Evolutionary conservation across 2,113 vertebrate genomes (phyloP), one percentile per base, ranked within the genome.

Genomic region (Xiphophorus hellerii): DNA sequence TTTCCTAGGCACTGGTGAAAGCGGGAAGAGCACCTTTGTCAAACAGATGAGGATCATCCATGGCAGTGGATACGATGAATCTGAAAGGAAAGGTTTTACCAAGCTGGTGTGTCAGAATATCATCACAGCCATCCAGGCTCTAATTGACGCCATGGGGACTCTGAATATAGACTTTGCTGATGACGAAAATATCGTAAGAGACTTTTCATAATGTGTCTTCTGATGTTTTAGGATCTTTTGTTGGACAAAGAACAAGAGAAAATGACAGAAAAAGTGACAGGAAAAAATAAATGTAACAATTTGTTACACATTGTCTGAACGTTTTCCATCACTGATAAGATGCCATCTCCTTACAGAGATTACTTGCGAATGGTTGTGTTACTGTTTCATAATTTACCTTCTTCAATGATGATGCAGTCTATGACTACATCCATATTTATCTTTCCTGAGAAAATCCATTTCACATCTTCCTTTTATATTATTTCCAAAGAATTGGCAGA

Each of bases 21-120:
- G 96, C 78, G 96, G 96, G 58, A 97, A 98, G 84, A 97, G 96
- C 86, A 97, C 39, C 39, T 42, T 42, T 14, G 10, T 42, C 39
- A 42, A 42, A 14, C 39, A 42, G 39, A 42, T 42, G 96, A 95
- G 97, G 93, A 99, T 99, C 93, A 97, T 99, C 89, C 97, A 99
- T 44, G 96, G 96, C 4, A 91, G 84, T 11, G 96, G 96, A 62
- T 97, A 96, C 89, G 93, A 74, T 2, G 95, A 97, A 5, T 89
- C 92, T 42, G 96, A 97, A 60, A 93, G 88, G 68, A 94, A 88
- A 68, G 83, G 87, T 13, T 97, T 95, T 90, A 94, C 90, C 9
- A 94, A 91, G 70, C 80, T 97, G 58, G 93, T 97, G 83, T 95
- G 93, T 88, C 95, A 96, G 87, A 97, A 97, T 77, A 93, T 96